Conservation (phyloP, 2,113 vertebrate species). For the Manacus vitellinus region DNA sequence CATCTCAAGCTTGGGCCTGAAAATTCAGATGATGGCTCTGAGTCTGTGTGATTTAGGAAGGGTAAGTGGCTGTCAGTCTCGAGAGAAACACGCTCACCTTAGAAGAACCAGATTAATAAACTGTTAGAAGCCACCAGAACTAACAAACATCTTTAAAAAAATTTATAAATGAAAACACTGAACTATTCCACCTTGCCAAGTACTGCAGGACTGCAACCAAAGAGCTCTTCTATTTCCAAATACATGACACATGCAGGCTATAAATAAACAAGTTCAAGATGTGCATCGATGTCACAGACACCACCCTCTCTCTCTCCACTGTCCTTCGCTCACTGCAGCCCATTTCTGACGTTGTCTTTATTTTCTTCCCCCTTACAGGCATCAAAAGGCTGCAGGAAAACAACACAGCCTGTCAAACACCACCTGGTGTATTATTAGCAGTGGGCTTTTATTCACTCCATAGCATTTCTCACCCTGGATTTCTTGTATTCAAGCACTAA, state of each 20-base stretch:
- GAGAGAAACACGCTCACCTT: not conserved
- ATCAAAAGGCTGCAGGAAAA: not conserved
- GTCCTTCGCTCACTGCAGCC: not conserved
- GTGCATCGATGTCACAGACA: not conserved
- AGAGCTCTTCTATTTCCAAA: not conserved
- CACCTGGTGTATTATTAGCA: not conserved
- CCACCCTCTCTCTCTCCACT: rapidly evolving
- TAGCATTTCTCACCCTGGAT: not conserved
- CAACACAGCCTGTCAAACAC: rapidly evolving
- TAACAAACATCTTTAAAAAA: not conserved
- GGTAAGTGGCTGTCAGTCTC: not conserved
- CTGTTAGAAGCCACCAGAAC: not conserved
- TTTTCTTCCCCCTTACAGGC: not conserved
- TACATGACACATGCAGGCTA: not conserved
- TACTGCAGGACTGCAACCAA: not conserved
- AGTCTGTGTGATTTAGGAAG: not conserved
- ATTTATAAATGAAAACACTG: not conserved
- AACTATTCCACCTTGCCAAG: not conserved
- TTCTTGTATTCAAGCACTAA: not conserved
- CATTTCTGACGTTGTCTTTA: not conserved
- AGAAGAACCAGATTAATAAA: not conserved
- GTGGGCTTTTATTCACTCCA: not conserved
- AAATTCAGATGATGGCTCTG: not conserved
- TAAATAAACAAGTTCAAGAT: constrained; percentile 26
- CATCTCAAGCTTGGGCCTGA: not conserved